Percentiles rank a stretch among this genome's conserved stretches.
Evolutionary conservation across 2,888 invertebrate genomes (phyloP).

Genomic region (Drosophila macrospina): DNA sequence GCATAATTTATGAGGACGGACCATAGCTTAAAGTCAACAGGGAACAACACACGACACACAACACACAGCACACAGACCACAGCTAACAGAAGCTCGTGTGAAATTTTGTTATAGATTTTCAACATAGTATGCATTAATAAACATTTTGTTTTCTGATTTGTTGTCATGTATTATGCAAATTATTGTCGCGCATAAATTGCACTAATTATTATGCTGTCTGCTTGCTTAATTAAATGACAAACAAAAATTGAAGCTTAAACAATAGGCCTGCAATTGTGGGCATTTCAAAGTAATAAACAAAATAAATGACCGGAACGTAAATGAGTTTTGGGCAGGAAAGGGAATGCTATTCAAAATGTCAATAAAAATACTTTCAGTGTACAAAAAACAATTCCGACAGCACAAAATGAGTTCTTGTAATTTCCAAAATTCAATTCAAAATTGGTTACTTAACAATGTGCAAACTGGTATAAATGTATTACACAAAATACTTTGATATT

Average conservation of each 20-base stretch:
- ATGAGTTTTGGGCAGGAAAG: constrained; percentile 37
- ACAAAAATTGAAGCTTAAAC: constrained; percentile 30
- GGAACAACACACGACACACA: not conserved
- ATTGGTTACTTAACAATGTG: too few relatives aligned
- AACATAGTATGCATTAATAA: constrained; percentile 54
- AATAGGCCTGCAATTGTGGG: constrained; percentile 7
- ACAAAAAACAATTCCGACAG: not conserved
- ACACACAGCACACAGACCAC: not conserved
- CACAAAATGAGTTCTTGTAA: not conserved
- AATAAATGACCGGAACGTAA: constrained; percentile 52
- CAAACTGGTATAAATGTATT: too few relatives aligned
- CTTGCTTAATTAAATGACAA: constrained; percentile 70
- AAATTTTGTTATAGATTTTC: constrained; percentile 42
- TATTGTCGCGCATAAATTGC: constrained; percentile 65
- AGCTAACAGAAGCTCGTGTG: constrained; percentile 2
- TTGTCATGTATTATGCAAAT: constrained; percentile 75
- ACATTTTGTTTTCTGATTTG: constrained; percentile 73
- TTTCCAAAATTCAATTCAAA: not conserved
- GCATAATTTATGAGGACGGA: constrained; percentile 59
- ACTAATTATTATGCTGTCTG: constrained; percentile 65
- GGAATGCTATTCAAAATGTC: constrained; percentile 26
- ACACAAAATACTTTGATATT: too few relatives aligned
- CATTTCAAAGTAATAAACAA: constrained; percentile 38
- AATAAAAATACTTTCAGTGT: constrained; percentile 23
- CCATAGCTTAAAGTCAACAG: too few relatives aligned